Percentiles rank a stretch among this genome's conserved stretches.
Evolutionary conservation across 2,113 vertebrate genomes (phyloP).

Genomic region (Xyliphius kryptos): DNA sequence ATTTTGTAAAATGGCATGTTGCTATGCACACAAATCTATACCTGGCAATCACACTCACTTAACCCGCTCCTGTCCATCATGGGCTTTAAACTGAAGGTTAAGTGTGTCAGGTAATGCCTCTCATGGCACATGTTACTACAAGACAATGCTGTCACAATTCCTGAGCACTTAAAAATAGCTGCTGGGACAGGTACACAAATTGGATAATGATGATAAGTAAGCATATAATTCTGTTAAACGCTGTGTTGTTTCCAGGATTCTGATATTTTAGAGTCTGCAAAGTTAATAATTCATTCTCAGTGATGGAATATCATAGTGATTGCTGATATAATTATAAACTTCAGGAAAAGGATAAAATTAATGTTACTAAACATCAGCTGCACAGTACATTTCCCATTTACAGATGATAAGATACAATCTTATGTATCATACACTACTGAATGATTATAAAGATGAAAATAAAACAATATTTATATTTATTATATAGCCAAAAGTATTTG

Average conservation of each 20-base stretch:
- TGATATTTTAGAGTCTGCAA: slow-evolving; percentile 1
- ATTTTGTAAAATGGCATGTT: too few species aligned
- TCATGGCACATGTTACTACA: slow-evolving; percentile 20
- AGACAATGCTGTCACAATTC: slow-evolving; percentile 26
- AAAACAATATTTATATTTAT: too few species aligned
- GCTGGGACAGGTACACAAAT: slow-evolving; percentile 25
- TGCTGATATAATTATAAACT: slow-evolving; percentile 7
- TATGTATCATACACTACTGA: neutral
- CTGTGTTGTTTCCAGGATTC: neutral
- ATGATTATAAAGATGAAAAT: neutral
- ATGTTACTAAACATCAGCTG: neutral
- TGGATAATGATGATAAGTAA: slow-evolving; percentile 6
- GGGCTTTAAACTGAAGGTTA: too few species aligned
- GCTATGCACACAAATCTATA: too few species aligned
- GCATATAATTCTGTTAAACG: too few species aligned
- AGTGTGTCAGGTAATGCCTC: slow-evolving; percentile 10
- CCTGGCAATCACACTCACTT: too few species aligned
- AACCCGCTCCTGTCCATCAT: too few species aligned
- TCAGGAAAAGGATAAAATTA: neutral
- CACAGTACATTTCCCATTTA: neutral
- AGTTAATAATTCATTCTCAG: neutral
- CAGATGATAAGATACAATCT: neutral
- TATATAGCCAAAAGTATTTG: too few species aligned
- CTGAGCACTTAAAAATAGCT: slow-evolving; percentile 24
- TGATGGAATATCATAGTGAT: neutral